Conservation (phyloP, 2,797 vertebrate genomes). For the Notamacropus eugenii region DNA sequence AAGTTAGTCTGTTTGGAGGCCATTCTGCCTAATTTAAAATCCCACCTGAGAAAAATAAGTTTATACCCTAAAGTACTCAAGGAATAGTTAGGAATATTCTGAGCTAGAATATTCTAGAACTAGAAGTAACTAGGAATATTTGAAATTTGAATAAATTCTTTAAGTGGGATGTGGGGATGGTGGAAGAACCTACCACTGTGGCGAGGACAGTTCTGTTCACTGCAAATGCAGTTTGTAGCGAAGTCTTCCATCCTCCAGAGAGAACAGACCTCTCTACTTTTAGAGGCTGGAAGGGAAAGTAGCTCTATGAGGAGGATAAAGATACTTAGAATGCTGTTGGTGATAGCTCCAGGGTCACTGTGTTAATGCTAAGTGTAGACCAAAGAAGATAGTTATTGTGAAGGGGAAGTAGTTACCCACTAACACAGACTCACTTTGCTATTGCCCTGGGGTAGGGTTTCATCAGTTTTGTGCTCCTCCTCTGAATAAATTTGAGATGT, state of each 20-base stretch:
- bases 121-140: not conserved
- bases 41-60: not conserved
- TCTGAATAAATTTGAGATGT: not conserved
- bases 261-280: not conserved
- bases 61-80: not conserved
- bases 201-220: not conserved
- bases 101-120: not conserved
- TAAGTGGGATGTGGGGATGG: no score
- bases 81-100: not conserved
- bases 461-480: not conserved
- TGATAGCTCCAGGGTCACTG: not conserved
- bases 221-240: not conserved
- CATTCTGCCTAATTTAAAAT: constrained; percentile 6
- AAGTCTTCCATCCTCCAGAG: no score
- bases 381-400: not conserved
- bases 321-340: not conserved
- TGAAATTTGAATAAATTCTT: not conserved
- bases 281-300: not conserved
- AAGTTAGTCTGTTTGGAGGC: not conserved
- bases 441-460: not conserved
- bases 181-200: not conserved
- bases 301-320: not conserved
- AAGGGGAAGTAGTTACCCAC: not conserved
- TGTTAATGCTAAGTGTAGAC: not conserved
- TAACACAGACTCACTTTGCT: not conserved